Conservation (phyloP, 2,888 invertebrate species). For the Tenthredo distinguenda region DNA sequence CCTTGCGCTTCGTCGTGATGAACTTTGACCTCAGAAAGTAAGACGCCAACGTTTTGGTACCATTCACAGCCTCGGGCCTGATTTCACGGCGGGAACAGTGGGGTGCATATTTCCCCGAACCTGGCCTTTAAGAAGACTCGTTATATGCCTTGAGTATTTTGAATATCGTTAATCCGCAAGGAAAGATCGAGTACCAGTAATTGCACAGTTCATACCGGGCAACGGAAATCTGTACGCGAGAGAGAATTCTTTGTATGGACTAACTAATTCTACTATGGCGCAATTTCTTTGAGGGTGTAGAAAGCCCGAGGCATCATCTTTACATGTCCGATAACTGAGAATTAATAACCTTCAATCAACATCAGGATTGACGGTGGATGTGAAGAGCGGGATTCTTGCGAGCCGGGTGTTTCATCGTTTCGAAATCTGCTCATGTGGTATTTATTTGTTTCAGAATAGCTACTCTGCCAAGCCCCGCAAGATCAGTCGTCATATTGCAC, state of each 20-base stretch:
- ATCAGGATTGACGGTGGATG: not conserved
- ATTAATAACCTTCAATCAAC: not conserved
- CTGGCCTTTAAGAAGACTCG: not conserved
- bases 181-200: conserved; percentile 23
- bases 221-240: conserved; percentile 33
- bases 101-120: conserved; percentile 48
- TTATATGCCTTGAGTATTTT: conserved; percentile 6
- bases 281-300: not conserved
- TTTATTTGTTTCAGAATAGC: conserved; percentile 10
- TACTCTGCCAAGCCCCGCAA: not conserved
- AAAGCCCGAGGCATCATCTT: not conserved
- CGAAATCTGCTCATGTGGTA: not conserved
- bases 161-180: not conserved
- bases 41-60: conserved; percentile 46
- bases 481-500: not conserved
- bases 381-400: conserved; percentile 15
- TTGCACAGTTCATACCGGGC: conserved; percentile 24
- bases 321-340: not conserved
- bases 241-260: not conserved
- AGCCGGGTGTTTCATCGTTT: conserved; percentile 27
- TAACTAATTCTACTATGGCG: not conserved
- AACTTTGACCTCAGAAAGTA: conserved; percentile 47
- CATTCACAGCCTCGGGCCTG: conserved; percentile 48
- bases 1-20: conserved; percentile 34
- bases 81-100: conserved; percentile 45